Evolutionary conservation across 2,113 vertebrate species (phyloP).

Genomic region (Vombatus ursinus): DNA sequence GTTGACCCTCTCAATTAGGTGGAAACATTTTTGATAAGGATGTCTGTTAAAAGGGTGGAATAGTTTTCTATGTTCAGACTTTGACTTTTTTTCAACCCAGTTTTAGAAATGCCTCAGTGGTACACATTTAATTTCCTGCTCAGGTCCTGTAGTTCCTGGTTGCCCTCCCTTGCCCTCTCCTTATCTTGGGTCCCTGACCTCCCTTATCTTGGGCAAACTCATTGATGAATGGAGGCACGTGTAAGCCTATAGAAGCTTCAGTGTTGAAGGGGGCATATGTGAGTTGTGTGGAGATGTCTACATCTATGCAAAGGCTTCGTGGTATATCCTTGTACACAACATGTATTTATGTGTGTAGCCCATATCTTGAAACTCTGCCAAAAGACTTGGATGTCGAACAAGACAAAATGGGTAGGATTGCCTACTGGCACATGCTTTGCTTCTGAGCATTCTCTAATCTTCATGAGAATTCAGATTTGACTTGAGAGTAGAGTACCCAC

Average conservation of each 20-base stretch:
- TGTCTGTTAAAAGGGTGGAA: neutral
- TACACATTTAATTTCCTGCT: neutral
- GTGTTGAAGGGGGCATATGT: neutral
- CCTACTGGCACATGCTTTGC: neutral
- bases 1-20: too few relatives aligned
- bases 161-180: neutral
- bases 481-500: neutral
- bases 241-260: neutral
- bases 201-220: slow-evolving; percentile 18
- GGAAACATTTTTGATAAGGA: neutral
- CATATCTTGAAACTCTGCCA: neutral
- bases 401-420: neutral
- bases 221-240: neutral
- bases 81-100: neutral
- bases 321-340: neutral
- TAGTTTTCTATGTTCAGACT: neutral
- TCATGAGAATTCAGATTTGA: neutral
- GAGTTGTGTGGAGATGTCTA: neutral
- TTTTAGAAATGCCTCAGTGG: neutral
- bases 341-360: neutral
- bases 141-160: neutral
- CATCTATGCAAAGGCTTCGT: neutral
- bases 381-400: neutral
- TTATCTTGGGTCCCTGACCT: slow-evolving; percentile 19
- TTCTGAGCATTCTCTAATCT: neutral